phyloP scores from a whole-genome alignment of 2,797 vertebrate species.

The Picus viridis region DNA sequence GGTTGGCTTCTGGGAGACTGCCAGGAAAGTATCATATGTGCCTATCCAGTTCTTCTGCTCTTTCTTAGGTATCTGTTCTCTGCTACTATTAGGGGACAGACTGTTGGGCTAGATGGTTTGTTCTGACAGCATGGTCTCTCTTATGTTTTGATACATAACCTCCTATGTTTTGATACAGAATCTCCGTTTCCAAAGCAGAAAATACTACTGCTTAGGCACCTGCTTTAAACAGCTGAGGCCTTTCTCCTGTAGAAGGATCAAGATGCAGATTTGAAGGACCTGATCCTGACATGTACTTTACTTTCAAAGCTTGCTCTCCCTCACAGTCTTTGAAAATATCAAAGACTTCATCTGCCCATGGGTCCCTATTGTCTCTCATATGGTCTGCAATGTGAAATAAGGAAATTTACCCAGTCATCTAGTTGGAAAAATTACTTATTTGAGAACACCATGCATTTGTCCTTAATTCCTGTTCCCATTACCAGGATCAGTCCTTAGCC shows the following conservation, averaged over 20 bases:
- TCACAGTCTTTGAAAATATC: neutral
- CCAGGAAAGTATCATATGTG: neutral
- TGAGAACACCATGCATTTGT: neutral
- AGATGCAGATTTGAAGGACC: neutral
- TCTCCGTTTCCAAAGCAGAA: neutral
- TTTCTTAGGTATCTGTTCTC: neutral
- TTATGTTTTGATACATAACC: neutral
- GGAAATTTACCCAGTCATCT: neutral
- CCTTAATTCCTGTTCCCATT: neutral
- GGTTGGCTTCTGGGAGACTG: constrained; percentile 44
- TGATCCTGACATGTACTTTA: neutral
- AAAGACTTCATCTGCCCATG: neutral
- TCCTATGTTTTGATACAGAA: neutral
- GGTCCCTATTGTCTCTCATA: neutral
- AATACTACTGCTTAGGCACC: neutral
- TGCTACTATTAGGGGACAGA: too few species aligned
- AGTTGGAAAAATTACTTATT: neutral
- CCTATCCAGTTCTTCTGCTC: neutral
- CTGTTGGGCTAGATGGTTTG: neutral
- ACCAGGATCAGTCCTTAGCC: neutral
- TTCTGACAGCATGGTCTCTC: neutral
- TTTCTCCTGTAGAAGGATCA: neutral
- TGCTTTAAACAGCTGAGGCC: neutral
- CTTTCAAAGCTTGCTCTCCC: neutral
- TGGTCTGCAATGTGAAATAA: neutral